These are phyloP conservation scores for Protobothrops mucrosquamatus DNA, from an alignment of 2,113 vertebrate genomes.

Conservation along the genomic window DNA sequence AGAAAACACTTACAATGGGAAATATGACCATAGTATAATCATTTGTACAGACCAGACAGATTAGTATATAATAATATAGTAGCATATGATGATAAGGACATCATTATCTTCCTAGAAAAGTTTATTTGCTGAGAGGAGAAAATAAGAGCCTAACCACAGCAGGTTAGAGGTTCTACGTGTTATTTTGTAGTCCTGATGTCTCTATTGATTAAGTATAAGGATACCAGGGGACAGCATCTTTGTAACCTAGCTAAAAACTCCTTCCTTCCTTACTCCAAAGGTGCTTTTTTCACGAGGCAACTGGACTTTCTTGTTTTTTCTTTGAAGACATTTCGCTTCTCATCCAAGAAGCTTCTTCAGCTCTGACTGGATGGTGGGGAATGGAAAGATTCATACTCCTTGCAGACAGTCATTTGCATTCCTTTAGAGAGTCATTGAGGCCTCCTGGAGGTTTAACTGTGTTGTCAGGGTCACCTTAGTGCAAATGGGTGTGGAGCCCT, in stretches of 20 bases:
- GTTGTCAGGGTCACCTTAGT: no score
- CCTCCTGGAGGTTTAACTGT: no score
- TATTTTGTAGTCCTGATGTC: conserved; percentile 52
- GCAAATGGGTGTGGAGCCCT: no score
- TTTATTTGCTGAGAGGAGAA: background rate
- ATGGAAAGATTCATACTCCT: no score
- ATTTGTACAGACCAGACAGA: background rate
- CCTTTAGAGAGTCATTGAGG: no score
- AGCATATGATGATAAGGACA: background rate
- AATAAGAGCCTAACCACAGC: conserved; percentile 1
- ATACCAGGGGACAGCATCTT: conserved; percentile 55
- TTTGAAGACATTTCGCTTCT: no score
- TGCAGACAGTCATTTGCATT: no score
- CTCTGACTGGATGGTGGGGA: no score
- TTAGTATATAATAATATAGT: background rate
- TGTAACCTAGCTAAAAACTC: conserved; percentile 54
- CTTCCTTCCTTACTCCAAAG: background rate
- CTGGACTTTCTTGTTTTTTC: no score
- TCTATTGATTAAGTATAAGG: conserved; percentile 50
- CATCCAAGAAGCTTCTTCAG: no score
- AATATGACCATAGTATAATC: rapidly evolving
- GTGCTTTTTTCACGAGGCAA: no score
- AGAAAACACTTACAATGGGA: background rate
- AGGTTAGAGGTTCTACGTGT: conserved; percentile 20
- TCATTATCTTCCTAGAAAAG: conserved; percentile 2